phyloP scores from a whole-genome alignment of 2,113 vertebrate genomes.

The Labeo rohita region DNA sequence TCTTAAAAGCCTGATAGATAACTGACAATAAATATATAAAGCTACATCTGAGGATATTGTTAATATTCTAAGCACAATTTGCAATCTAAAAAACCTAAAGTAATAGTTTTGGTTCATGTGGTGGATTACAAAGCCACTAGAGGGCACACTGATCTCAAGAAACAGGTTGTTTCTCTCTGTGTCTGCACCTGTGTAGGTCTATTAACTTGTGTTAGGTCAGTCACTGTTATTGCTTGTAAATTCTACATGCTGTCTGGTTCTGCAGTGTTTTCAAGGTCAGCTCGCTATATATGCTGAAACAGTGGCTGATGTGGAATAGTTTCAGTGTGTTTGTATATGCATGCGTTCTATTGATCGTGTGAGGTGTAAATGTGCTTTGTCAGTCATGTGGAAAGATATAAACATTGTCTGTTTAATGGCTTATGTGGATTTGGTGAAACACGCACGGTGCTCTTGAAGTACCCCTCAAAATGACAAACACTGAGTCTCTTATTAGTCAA shows the following conservation, averaged over 20 bases:
- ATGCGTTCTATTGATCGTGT: conserved; percentile 9
- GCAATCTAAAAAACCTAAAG: not conserved
- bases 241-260: conserved; percentile 29
- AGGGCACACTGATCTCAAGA: conserved; percentile 38
- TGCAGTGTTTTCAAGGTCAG: conserved; percentile 36
- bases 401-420: conserved; percentile 53
- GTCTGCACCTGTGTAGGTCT: conserved; percentile 46
- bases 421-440: conserved; percentile 43
- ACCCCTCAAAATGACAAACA: conserved; percentile 19
- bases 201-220: conserved; percentile 25
- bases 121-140: conserved; percentile 30
- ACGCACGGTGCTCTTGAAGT: not conserved
- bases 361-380: conserved; percentile 40
- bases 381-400: conserved; percentile 56
- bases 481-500: not conserved
- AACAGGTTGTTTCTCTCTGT: conserved; percentile 42
- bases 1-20: not conserved
- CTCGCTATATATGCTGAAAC: not conserved
- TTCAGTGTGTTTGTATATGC: conserved; percentile 29
- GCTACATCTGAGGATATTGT: not conserved
- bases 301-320: not conserved
- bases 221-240: conserved; percentile 34
- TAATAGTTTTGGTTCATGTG: not conserved
- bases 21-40: not conserved
- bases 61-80: not conserved